Evolutionary conservation across 2,888 invertebrate species (phyloP).

Genomic region (Callyntrura sp.): DNA sequence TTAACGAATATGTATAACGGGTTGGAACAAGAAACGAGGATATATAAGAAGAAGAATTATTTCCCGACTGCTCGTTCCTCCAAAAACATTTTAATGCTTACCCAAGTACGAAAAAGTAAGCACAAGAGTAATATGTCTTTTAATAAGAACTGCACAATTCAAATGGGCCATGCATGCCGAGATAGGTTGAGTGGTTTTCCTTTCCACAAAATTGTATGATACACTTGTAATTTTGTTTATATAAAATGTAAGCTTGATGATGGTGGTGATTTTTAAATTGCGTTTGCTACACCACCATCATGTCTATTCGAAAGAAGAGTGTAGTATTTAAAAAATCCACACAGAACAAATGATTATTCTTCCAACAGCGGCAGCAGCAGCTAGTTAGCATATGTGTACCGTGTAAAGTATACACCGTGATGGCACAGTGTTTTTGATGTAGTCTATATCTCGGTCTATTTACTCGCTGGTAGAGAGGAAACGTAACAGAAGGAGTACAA

Average conservation of each 20-base stretch:
- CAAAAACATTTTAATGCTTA: conserved; percentile 35
- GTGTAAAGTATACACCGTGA: background rate
- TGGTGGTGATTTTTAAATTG: background rate
- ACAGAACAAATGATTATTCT: conserved; percentile 42
- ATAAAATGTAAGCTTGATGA: conserved; percentile 24
- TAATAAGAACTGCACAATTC: conserved; percentile 14
- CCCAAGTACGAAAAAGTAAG: conserved; percentile 8
- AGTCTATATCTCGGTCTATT: background rate
- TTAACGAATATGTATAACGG: background rate
- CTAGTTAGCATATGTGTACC: conserved; percentile 45
- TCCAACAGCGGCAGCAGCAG: background rate
- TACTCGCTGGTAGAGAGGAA: background rate
- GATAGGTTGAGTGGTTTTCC: conserved; percentile 14
- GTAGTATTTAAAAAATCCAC: background rate
- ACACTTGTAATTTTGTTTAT: conserved; percentile 23
- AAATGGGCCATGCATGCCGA: conserved; percentile 4
- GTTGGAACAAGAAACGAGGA: background rate
- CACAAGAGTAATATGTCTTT: conserved; percentile 23
- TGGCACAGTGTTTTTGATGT: background rate
- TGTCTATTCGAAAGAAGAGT: background rate
- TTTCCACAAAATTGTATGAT: conserved; percentile 29
- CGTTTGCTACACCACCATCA: background rate
- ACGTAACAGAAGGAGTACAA: conserved; percentile 17
- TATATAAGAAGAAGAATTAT: conserved; percentile 26
- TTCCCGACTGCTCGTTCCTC: conserved; percentile 30